Conservation (phyloP, 2,888 invertebrate species). For the Galeruca laticollis region DNA sequence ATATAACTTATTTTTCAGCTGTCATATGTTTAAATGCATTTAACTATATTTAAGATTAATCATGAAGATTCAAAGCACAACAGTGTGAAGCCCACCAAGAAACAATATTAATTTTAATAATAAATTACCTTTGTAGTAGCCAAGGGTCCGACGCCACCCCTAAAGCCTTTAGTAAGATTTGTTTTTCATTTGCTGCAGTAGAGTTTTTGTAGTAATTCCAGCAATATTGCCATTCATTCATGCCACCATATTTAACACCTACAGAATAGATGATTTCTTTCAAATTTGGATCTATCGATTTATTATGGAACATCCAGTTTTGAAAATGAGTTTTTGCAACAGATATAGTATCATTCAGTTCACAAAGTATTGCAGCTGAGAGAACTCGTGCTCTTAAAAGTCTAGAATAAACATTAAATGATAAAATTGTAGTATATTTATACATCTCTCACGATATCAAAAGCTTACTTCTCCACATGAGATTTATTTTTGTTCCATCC, state of each 20-base stretch:
- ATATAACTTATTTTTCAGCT: too few relatives aligned
- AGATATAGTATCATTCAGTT: constrained; percentile 76
- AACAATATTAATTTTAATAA: too few relatives aligned
- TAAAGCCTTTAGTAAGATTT: constrained; percentile 77
- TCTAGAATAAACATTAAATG: constrained; percentile 65
- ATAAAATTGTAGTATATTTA: not conserved
- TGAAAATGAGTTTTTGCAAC: constrained; percentile 79
- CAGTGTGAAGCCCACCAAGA: too few relatives aligned
- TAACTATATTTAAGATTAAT: too few relatives aligned
- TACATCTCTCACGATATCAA: not conserved
- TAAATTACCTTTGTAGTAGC: constrained; percentile 79
- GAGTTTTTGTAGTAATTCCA: constrained; percentile 79
- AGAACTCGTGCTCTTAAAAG: constrained; percentile 80
- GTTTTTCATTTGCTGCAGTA: constrained; percentile 77
- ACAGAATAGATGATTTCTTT: constrained; percentile 77
- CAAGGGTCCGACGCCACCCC: constrained; percentile 82
- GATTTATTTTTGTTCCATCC: constrained; percentile 76
- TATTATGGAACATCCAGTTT: constrained; percentile 77
- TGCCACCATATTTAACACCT: constrained; percentile 79
- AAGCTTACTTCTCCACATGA: constrained; percentile 74
- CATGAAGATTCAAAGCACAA: too few relatives aligned
- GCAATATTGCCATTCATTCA: constrained; percentile 81
- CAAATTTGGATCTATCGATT: constrained; percentile 79
- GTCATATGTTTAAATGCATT: too few relatives aligned
- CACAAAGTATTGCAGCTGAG: constrained; percentile 79